Evolutionary conservation across 2,888 invertebrate genomes (phyloP), one percentile per base, ranked within the genome.

Genomic region (Ectemnius cavifrons): DNA sequence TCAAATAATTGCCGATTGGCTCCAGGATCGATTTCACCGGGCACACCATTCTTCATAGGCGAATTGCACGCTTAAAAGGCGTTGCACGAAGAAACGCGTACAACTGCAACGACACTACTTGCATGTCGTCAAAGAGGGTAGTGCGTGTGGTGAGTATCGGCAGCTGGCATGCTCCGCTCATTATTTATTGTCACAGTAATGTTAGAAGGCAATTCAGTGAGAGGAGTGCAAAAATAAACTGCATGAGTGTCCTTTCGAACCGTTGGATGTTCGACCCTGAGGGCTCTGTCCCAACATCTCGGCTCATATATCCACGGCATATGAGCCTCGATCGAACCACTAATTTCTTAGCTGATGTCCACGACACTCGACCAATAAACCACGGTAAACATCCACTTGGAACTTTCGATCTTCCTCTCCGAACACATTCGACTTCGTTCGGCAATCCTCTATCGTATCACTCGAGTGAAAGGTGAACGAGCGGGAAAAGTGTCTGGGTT

Each of bases 221-320:
- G 70, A 61, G 68, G 57, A 28, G n/a, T 14, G 63, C 66, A 52
- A 69, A 77, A 77, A 77, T 77, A 77, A 77, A 70, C 68, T 52
- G 63, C 28, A 23, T 47, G 8, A 52, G 77, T 67, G 76, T 77
- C 57, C 57, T 60, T 46, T 77, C 68, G 65, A 23, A 59, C 8
- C 46, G 45, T 45, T 4, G 67, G 47, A n/a, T 47, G 52, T 5
- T 16, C 16, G 75, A 71, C 77, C 77, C 77, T 77, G 77, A 27
- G 65, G n/a, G 56, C 56, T 68, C 68, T 76, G n/a, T 47, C 37
- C 71, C 62, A 69, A 68, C 71, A 63, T 23, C 63, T 65, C 71
- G 57, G 67, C n/a, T 11, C 47, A 14, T 23, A n/a, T 16, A 47
- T 37, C 61, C 63, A 23, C 2, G 28, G 13, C 23, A 37, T 18